These are phyloP conservation scores for Arbacia lixula DNA, from an alignment of 53 echinoderm and acorn worm genomes.

Conservation along the genomic window DNA sequence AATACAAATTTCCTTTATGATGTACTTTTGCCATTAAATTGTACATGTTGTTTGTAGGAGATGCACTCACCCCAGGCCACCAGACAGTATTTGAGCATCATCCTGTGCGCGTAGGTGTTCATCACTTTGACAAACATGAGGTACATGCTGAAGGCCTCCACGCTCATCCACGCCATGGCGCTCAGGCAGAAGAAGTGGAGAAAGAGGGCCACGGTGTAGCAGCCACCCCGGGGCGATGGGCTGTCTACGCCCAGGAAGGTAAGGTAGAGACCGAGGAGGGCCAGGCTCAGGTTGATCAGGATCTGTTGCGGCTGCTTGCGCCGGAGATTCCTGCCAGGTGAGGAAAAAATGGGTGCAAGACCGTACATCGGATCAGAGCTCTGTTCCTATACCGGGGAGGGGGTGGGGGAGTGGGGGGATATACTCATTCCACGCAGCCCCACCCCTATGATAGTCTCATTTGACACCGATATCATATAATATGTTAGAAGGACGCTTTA, in stretches of 20 bases:
- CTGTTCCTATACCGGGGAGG: no score
- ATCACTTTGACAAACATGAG: constrained; percentile 69
- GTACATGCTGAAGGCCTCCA: constrained; percentile 84
- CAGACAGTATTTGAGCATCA: constrained; percentile 60
- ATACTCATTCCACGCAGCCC: no score
- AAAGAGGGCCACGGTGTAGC: constrained; percentile 69
- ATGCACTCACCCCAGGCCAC: constrained; percentile 82
- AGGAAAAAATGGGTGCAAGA: background rate
- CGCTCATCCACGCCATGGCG: constrained; percentile 77
- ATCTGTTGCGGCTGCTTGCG: constrained; percentile 78
- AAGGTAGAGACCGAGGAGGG: constrained; percentile 72
- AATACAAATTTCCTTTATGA: no score
- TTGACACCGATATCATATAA: no score
- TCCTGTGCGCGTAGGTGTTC: constrained; percentile 49
- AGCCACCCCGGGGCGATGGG: constrained; percentile 35
- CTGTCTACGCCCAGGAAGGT: constrained; percentile 77
- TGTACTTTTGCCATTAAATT: no score
- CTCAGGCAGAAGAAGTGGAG: constrained; percentile 83
- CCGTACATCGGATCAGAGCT: background rate
- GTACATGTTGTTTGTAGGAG: no score
- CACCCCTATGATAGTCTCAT: no score
- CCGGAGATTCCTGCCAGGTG: constrained; percentile 69
- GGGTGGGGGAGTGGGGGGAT: no score
- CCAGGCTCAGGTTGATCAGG: constrained; percentile 67
- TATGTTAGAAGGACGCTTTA: no score